Percentiles rank a stretch among this genome's conserved stretches.
Conservation (phyloP, 2,113 vertebrate genomes). For the Pongo abelii region DNA sequence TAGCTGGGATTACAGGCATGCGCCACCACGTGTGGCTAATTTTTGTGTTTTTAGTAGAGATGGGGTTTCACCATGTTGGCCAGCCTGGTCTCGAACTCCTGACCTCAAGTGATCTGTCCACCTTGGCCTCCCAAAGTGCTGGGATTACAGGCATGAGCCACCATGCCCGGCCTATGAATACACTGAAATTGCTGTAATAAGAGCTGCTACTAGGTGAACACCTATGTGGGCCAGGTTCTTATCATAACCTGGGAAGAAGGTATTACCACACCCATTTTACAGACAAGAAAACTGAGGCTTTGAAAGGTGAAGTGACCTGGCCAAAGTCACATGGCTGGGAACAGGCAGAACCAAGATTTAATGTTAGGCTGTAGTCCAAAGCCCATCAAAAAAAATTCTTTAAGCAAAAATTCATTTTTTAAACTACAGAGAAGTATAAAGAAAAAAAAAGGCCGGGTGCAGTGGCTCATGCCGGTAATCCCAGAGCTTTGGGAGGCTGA, state of each 20-base stretch:
- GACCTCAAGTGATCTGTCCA: no score
- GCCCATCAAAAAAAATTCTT: slow-evolving; percentile 1
- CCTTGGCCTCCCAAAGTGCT: no score
- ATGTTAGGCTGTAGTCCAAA: not conserved
- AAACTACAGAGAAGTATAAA: slow-evolving; percentile 37
- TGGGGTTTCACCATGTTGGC: no score
- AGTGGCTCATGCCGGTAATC: no score
- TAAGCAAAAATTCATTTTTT: slow-evolving; percentile 42
- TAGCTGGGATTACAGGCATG: no score
- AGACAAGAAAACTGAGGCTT: slow-evolving; percentile 3
- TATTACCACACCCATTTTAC: not conserved
- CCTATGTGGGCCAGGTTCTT: not conserved
- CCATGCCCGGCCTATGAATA: no score
- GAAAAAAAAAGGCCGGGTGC: not conserved
- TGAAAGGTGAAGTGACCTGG: not conserved
- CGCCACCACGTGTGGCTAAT: no score
- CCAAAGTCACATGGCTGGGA: not conserved
- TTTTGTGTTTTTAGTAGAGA: no score
- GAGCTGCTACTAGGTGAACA: not conserved
- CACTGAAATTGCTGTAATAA: not conserved
- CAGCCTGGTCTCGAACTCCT: no score
- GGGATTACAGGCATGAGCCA: no score
- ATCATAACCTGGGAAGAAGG: not conserved
- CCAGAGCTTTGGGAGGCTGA: no score
- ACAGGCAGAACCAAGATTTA: not conserved